phyloP scores from a whole-genome alignment of 2,888 invertebrate species.

The Pachydiplax longipennis region DNA sequence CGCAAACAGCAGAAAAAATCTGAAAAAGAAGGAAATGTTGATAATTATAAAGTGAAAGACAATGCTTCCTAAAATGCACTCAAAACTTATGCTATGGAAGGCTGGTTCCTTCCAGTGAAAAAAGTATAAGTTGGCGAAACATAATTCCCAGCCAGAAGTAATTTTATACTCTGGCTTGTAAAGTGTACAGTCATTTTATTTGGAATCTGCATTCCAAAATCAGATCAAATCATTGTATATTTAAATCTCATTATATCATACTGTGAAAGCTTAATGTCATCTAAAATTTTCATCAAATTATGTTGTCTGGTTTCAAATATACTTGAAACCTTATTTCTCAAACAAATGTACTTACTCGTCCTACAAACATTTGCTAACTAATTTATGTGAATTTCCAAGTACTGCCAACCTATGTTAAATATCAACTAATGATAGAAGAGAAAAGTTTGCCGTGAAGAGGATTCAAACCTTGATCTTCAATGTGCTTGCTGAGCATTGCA shows the following conservation, averaged over 20 bases:
- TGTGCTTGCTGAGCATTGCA: too few species aligned
- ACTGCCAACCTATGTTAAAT: neutral
- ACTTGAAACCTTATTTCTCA: neutral
- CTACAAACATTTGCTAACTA: neutral
- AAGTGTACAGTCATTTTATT: neutral
- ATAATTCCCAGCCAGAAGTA: neutral
- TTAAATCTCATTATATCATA: neutral
- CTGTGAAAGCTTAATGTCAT: neutral
- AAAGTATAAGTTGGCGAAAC: neutral
- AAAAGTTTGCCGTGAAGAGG: too few species aligned
- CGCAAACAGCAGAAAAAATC: neutral
- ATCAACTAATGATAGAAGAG: too few species aligned
- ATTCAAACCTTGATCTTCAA: too few species aligned
- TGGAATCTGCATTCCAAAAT: neutral
- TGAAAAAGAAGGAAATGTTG: neutral
- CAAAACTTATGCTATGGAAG: neutral
- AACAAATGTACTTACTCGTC: neutral
- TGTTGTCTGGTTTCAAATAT: neutral
- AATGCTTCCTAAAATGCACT: neutral
- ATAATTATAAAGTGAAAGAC: neutral
- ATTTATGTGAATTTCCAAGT: neutral
- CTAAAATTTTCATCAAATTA: neutral
- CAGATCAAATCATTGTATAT: neutral
- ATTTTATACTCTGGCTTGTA: neutral
- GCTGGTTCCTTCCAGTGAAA: conserved; percentile 24